Percentiles rank a stretch among this genome's conserved stretches.
These are phyloP conservation scores for Rhadinocentrus ornatus DNA, from an alignment of 2,797 vertebrate species.

Conservation along the genomic window DNA sequence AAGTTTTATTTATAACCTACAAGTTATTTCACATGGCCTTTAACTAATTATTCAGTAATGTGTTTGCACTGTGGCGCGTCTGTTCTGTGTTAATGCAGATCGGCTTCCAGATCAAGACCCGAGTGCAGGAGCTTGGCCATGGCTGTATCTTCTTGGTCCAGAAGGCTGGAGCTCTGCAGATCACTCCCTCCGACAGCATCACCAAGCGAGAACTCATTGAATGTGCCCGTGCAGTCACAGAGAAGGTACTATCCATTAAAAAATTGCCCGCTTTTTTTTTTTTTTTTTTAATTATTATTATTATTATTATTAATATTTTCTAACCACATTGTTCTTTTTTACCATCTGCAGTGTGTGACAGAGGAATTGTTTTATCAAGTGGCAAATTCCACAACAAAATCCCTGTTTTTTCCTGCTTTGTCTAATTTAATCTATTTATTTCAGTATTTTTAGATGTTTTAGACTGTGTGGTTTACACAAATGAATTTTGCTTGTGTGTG, in stretches of 20 bases:
- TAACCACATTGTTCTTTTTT: background rate
- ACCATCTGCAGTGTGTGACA: background rate
- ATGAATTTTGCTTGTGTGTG: background rate
- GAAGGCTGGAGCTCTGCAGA: constrained; percentile 96
- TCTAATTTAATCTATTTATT: background rate
- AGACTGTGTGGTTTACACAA: background rate
- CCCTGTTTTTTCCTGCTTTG: background rate
- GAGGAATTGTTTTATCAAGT: background rate
- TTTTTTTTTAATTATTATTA: no score
- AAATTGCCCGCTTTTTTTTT: background rate
- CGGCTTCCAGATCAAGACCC: constrained; percentile 93
- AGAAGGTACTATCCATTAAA: constrained; percentile 87
- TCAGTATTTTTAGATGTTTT: background rate
- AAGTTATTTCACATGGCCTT: background rate
- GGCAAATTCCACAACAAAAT: background rate
- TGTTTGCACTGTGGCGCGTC: background rate
- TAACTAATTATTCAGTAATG: background rate
- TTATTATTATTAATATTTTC: background rate
- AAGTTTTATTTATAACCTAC: background rate
- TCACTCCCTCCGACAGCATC: constrained; percentile 93
- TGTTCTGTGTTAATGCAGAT: constrained; percentile 80
- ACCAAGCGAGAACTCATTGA: constrained; percentile 97
- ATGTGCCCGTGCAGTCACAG: constrained; percentile 93
- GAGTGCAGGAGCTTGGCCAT: constrained; percentile 96
- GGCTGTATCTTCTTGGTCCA: constrained; percentile 99